Percentiles rank a stretch among this genome's conserved stretches.
Evolutionary conservation across 2,797 vertebrate genomes (phyloP).

Genomic region (Nyctibius grandis): DNA sequence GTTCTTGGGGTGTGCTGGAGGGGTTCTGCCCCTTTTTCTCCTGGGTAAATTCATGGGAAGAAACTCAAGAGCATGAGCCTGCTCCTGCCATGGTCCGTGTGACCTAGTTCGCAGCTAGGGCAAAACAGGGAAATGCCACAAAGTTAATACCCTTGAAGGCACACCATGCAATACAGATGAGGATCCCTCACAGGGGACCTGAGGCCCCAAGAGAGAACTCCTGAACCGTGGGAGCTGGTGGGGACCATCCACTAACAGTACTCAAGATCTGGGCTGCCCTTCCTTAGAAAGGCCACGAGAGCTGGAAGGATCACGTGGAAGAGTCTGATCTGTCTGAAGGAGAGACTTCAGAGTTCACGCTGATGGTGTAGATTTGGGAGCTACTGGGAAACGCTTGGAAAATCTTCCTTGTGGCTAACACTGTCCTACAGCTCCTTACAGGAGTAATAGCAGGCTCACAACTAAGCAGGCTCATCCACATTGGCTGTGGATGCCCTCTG

Average conservation of each 20-base stretch:
- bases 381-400: neutral
- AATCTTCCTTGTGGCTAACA: neutral
- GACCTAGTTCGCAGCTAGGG: neutral
- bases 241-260: neutral
- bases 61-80: neutral
- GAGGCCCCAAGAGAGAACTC: neutral
- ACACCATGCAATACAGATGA: neutral
- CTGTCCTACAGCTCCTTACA: neutral
- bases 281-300: neutral
- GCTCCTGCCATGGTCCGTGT: neutral
- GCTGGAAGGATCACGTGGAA: neutral
- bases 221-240: neutral
- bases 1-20: neutral
- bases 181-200: neutral
- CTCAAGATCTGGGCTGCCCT: neutral
- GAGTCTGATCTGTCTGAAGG: neutral
- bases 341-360: neutral
- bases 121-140: neutral
- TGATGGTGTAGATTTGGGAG: neutral
- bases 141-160: neutral
- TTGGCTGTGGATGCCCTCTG: neutral
- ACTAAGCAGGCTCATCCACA: too few species aligned
- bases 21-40: neutral
- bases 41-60: neutral
- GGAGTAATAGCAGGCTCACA: accelerated